Percentiles rank a stretch among this genome's conserved stretches.
phyloP scores from a whole-genome alignment of 1,140 invertebrate species.

The Caerostris darwini region DNA sequence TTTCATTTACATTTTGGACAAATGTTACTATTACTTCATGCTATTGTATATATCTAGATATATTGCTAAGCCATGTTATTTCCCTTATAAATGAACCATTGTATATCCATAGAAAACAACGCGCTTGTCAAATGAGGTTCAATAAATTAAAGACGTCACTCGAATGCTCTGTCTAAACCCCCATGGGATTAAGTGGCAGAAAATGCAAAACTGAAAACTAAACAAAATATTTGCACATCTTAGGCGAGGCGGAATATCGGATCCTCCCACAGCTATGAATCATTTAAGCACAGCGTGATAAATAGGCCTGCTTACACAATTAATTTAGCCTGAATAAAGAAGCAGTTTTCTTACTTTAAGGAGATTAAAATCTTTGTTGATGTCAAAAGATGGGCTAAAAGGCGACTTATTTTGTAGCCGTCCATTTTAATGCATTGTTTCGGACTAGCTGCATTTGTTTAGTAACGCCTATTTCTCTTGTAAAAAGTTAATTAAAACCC shows the following conservation, averaged over 20 bases:
- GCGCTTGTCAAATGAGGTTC: not conserved
- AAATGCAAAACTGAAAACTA: not conserved
- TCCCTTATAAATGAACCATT: not conserved
- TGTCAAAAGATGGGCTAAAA: constrained; percentile 22
- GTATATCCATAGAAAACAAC: not conserved
- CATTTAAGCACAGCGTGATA: not conserved
- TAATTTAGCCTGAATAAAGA: constrained; percentile 15
- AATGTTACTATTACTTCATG: too few relatives aligned
- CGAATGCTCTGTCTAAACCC: not conserved
- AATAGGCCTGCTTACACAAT: constrained; percentile 7
- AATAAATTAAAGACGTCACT: not conserved
- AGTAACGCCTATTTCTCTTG: too few relatives aligned
- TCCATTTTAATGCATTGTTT: not conserved
- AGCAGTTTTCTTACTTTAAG: not conserved
- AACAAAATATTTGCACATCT: not conserved
- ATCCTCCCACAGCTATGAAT: not conserved
- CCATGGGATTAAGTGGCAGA: not conserved
- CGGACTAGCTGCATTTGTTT: not conserved
- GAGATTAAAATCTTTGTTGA: constrained; percentile 41
- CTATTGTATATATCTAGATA: too few relatives aligned
- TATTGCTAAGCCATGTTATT: too few relatives aligned
- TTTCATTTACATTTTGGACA: too few relatives aligned
- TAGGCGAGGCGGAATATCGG: not conserved
- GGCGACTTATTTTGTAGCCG: not conserved
- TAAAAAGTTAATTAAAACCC: too few relatives aligned